A percentile compares a stretch with the other conserved stretches of the same genome.
phyloP scores from a whole-genome alignment of 1,140 invertebrate species.

The Calosoma granatense region DNA sequence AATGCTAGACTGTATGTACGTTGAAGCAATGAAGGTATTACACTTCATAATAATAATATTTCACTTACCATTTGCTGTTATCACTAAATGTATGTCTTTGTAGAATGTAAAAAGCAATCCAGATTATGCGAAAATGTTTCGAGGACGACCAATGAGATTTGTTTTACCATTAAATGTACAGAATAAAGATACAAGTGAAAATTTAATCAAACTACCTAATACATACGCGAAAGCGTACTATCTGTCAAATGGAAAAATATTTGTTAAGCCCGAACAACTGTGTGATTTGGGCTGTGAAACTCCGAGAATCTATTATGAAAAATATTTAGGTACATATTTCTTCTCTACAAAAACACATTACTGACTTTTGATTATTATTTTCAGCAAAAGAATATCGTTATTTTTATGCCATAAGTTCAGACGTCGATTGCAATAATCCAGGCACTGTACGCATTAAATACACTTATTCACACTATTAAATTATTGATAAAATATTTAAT shows the following conservation, averaged over 20 bases:
- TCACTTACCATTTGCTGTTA: conserved; percentile 9
- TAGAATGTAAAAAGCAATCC: conserved; percentile 68
- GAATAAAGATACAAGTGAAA: conserved; percentile 23
- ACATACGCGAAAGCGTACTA: conserved; percentile 42
- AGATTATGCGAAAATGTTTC: conserved; percentile 68
- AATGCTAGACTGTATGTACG: conserved; percentile 78
- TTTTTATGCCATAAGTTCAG: conserved; percentile 82
- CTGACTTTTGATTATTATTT: conserved; percentile 16
- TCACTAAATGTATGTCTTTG: conserved; percentile 16
- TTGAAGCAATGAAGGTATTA: conserved; percentile 69
- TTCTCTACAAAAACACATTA: too few relatives aligned
- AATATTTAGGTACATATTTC: conserved; percentile 52
- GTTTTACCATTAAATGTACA: conserved; percentile 46
- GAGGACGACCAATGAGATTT: conserved; percentile 63
- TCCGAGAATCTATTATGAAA: conserved; percentile 67
- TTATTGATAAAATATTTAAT: conserved; percentile 16
- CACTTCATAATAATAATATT: conserved; percentile 17
- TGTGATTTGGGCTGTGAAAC: conserved; percentile 73
- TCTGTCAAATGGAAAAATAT: conserved; percentile 37
- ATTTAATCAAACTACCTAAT: conserved; percentile 39
- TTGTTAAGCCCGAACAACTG: conserved; percentile 52
- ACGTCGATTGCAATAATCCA: conserved; percentile 70
- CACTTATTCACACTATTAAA: neutral
- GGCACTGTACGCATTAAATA: conserved; percentile 51
- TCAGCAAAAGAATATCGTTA: conserved; percentile 60